Evolutionary conservation across 2,888 invertebrate species (phyloP), one percentile per base, ranked within the genome.

Genomic region (Pemphredon lugubris): DNA sequence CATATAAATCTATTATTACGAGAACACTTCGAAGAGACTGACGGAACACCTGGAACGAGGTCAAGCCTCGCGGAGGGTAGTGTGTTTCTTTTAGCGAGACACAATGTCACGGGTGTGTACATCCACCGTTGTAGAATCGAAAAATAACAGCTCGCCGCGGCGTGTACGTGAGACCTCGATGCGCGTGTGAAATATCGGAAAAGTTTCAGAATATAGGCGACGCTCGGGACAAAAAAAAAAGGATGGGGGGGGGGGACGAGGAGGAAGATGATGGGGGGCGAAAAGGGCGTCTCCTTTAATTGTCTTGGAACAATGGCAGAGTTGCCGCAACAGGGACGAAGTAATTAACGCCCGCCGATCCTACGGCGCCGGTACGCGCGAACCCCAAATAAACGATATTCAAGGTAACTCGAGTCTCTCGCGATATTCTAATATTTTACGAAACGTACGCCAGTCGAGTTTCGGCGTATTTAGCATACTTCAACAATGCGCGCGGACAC

Each of bases 301-400:
- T 72, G 72, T 61, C 59, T 32, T 37, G 47, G 34, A 39, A 51
- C 50, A 54, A 55, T 48, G 45, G 23, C 20, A 14, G 11, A 53
- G 16, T 40, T 53, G 45, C 44, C 57, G 23, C 64, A 50, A 40
- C 14, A 32, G 61, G 61, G 48, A 48, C 44, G 47, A 45, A 66
- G 71, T 79, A 81, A 81, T 79, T 81, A 74, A 79, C 61, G 73
- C 55, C 23, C 30, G 21, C 32, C 47, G 57, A 75, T 77, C 68
- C 42, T 69, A 71, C 63, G 37, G 16, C 45, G 32, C 13, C 45
- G 30, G 11, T 20, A 20, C 39, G 51, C 30, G 57, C 51, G 32
- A 59, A 45, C 60, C 45, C 16, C n/a, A n/a, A n/a, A n/a, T n/a
- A n/a, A n/a, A n/a, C n/a, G n/a, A n/a, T n/a, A n/a, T n/a, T n/a